Evolutionary conservation across 2,797 vertebrate genomes (phyloP), one percentile per base, ranked within the genome.

Genomic region (Paedocypris micromegethes): DNA sequence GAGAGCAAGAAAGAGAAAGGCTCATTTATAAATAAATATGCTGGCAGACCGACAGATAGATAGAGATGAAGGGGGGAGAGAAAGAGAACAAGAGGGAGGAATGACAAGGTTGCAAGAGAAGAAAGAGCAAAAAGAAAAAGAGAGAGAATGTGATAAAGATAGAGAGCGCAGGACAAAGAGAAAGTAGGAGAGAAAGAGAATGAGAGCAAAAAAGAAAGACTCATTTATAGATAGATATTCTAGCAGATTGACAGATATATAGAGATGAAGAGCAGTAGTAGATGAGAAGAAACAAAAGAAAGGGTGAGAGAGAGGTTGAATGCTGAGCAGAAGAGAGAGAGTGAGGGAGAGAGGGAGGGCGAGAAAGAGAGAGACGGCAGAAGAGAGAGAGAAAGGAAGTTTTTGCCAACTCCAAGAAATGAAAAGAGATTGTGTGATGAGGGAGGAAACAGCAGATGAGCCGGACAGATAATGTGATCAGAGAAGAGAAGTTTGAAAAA

Each of bases 381-480:
- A 50, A 49, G 64, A 46, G 39, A 58, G 41, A 60, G 37, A 58
- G 23, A 52, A 55, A 56, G n/a, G 37, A 55, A 66, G 3, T 50
- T 23, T 49, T 8, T 44, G 9, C 58, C 23, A 9, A 37, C 5
- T 50, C 48, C 6, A 46, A 45, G 48, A 8, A 50, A 40, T 62
- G 39, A 8, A 38, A 39, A 45, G 5, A 58, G 59, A 53, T 52
- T 54, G 46, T 23, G 23, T 57, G 7, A 58, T 9, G 48, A 48
- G 54, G 55, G 53, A 48, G 53, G 37, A 72, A 57, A 60, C 47
- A 49, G 46, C 66, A 54, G 44, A 64, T 9, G 9, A 54, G 45
- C 43, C 9, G 51, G 43, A 48, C 45, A 65, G 44, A 54, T 8
- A 39, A 8, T 52, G 42, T 68, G 58, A 48, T 54, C 44, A 61